phyloP scores from a whole-genome alignment of 2,797 vertebrate genomes.

The Rallus crepitans region DNA sequence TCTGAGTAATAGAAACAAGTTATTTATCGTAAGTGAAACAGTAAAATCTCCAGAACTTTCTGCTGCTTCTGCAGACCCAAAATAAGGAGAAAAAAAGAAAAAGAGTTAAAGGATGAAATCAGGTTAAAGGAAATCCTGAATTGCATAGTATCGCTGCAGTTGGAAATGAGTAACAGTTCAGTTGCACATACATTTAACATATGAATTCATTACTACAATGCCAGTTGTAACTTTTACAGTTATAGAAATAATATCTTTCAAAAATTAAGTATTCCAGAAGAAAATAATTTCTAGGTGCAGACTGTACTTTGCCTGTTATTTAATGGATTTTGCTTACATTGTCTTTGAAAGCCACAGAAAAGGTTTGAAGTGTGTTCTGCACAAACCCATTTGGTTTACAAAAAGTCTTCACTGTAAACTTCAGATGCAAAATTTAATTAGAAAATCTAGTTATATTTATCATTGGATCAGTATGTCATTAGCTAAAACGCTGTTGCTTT shows the following conservation, averaged over 20 bases:
- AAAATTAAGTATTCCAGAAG: not conserved
- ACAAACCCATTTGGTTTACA: not conserved
- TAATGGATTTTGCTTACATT: not conserved
- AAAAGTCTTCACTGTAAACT: not conserved
- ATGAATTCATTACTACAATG: not conserved
- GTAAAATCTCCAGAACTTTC: not conserved
- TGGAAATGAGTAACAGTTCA: not conserved
- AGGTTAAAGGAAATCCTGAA: not conserved
- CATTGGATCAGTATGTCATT: not conserved
- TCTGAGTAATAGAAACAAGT: not conserved
- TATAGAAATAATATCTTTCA: not conserved
- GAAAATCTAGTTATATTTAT: not conserved
- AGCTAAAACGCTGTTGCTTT: not conserved
- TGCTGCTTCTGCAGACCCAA: not conserved
- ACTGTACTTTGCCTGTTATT: not conserved
- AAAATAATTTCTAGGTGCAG: not conserved
- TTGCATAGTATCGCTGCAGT: not conserved
- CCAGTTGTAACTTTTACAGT: not conserved
- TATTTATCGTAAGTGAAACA: not conserved
- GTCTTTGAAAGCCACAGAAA: not conserved
- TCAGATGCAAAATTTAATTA: not conserved
- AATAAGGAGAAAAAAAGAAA: not conserved
- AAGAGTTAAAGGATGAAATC: not conserved
- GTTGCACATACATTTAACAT: accelerated
- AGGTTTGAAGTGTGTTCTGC: not conserved